These are phyloP conservation scores for Empis livida DNA, from an alignment of 2,888 invertebrate genomes.

Conservation along the genomic window DNA sequence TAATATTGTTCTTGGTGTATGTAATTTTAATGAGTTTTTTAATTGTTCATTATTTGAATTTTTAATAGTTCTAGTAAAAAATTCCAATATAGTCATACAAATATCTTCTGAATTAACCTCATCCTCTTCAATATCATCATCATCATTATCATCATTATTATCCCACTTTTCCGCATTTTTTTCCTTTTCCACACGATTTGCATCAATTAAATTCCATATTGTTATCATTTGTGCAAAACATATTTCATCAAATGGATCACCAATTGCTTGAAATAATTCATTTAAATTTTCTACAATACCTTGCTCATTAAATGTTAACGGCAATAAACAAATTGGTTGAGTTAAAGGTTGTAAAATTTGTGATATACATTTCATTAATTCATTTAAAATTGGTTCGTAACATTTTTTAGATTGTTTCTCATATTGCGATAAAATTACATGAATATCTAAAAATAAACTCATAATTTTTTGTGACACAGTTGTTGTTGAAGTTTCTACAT, in stretches of 20 bases:
- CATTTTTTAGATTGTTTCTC: constrained; percentile 22
- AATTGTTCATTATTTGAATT: constrained; percentile 17
- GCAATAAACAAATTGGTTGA: constrained; percentile 24
- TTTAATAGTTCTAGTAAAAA: constrained; percentile 19
- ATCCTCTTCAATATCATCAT: constrained; percentile 12
- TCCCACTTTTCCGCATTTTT: constrained; percentile 9
- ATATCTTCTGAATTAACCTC: constrained; percentile 21
- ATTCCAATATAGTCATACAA: constrained; percentile 21
- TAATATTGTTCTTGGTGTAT: constrained; percentile 13
- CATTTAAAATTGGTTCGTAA: constrained; percentile 20
- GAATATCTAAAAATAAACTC: constrained; percentile 33
- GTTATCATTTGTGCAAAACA: constrained; percentile 24
- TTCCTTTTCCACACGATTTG: constrained; percentile 14
- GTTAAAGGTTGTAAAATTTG: constrained; percentile 27
- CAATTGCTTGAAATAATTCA: constrained; percentile 22
- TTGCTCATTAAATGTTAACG: constrained; percentile 26
- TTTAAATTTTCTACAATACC: constrained; percentile 13
- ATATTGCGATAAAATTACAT: constrained; percentile 30
- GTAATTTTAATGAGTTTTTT: constrained; percentile 12
- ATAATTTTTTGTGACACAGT: constrained; percentile 27
- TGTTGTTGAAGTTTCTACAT: constrained; percentile 15
- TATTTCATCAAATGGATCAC: constrained; percentile 28
- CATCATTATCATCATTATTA: constrained; percentile 16
- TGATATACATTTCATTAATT: constrained; percentile 25
- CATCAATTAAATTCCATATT: constrained; percentile 23